phyloP scores from a whole-genome alignment of 2,797 vertebrate genomes.

The Enteromius paludinosus region DNA sequence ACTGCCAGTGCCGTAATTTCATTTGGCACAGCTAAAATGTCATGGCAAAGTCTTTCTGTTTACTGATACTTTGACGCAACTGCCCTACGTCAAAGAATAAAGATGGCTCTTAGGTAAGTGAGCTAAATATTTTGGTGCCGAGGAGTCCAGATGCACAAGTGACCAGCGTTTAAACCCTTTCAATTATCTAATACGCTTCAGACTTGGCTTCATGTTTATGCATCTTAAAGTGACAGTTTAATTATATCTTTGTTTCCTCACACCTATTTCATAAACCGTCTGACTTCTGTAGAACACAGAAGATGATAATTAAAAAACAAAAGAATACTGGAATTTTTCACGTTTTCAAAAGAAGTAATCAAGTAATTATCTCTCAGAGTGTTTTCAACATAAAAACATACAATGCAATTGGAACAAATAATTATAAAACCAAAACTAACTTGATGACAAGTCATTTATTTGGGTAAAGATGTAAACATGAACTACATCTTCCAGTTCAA shows the following conservation, averaged over 20 bases:
- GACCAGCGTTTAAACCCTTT: not conserved
- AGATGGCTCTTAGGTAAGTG: slow-evolving; percentile 19
- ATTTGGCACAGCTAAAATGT: slow-evolving; percentile 57
- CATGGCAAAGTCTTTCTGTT: slow-evolving; percentile 31
- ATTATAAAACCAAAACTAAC: not conserved
- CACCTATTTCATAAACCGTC: not conserved
- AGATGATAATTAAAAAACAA: not conserved
- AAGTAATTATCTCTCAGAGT: too few relatives aligned
- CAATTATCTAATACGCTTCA: not conserved
- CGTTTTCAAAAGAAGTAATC: not conserved
- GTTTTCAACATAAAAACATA: not conserved
- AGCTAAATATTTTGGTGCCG: slow-evolving; percentile 29
- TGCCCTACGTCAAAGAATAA: slow-evolving; percentile 13
- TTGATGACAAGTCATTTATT: not conserved
- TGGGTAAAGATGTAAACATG: not conserved
- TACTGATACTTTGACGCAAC: slow-evolving; percentile 50
- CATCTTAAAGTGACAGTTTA: not conserved
- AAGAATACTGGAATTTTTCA: not conserved
- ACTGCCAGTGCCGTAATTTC: slow-evolving; percentile 48
- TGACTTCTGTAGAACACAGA: not conserved
- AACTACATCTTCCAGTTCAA: not conserved
- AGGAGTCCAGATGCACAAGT: not conserved
- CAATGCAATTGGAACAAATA: not conserved
- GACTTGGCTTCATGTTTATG: not conserved
- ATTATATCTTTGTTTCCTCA: not conserved